phyloP scores from a whole-genome alignment of 2,797 vertebrate genomes.

The Alfaro cultratus region DNA sequence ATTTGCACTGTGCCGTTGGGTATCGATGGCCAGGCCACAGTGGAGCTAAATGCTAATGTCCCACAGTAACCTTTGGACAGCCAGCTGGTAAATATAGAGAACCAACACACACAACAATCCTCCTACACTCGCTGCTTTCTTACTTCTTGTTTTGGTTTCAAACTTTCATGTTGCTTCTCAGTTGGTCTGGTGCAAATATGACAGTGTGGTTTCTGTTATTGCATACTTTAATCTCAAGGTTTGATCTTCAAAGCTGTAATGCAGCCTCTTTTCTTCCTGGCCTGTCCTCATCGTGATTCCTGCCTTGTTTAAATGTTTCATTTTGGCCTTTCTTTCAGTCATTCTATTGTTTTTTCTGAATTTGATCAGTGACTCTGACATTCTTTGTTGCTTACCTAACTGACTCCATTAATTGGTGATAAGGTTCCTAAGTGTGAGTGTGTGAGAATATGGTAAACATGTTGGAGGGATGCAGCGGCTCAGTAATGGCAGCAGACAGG shows the following conservation, averaged over 20 bases:
- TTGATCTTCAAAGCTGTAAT: not conserved
- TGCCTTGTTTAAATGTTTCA: not conserved
- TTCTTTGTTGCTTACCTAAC: not conserved
- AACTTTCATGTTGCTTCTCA: not conserved
- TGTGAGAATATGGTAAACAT: not conserved
- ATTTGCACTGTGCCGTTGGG: slow-evolving; percentile 60
- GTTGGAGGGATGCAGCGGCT: slow-evolving; percentile 6
- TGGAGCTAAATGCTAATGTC: slow-evolving; percentile 54
- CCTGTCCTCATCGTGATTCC: not conserved
- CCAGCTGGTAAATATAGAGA: slow-evolving; percentile 51
- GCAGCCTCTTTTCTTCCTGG: not conserved
- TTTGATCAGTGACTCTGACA: not conserved
- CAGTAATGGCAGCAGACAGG: slow-evolving; percentile 62
- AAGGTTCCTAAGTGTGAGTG: not conserved
- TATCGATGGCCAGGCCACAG: slow-evolving; percentile 38
- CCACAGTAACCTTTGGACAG: slow-evolving; percentile 60
- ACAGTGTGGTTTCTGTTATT: not conserved
- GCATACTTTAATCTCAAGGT: not conserved
- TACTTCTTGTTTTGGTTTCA: not conserved
- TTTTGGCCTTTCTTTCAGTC: not conserved
- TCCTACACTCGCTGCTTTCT: slow-evolving; percentile 14
- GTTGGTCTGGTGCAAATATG: slow-evolving; percentile 14
- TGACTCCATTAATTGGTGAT: not conserved
- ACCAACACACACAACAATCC: not conserved
- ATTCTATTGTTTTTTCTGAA: not conserved